phyloP scores from a whole-genome alignment of 2,113 vertebrate genomes.

The Syrrhaptes paradoxus region DNA sequence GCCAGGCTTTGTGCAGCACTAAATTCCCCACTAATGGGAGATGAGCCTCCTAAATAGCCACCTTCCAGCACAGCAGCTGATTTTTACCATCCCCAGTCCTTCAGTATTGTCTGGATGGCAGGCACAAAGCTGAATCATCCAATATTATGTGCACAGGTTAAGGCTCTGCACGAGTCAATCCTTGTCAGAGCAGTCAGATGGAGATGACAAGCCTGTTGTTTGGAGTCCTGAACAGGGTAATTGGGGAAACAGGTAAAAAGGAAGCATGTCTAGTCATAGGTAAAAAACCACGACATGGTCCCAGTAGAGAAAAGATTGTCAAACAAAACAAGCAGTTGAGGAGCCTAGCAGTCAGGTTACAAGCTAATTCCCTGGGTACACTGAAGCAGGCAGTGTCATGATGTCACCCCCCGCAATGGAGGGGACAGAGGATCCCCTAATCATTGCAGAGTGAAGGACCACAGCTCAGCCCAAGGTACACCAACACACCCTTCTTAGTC shows the following conservation, averaged over 20 bases:
- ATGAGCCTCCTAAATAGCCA: neutral
- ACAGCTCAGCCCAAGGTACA: neutral
- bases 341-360: neutral
- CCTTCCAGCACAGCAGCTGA: neutral
- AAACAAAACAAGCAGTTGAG: neutral
- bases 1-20: neutral
- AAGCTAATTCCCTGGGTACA: neutral
- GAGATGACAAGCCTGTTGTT: neutral
- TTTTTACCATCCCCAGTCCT: neutral
- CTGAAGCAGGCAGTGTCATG: neutral
- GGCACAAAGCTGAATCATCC: neutral
- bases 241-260: neutral
- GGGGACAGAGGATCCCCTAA: neutral
- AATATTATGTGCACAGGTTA: neutral
- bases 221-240: neutral
- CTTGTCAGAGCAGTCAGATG: neutral
- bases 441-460: accelerated
- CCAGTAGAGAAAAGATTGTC: accelerated
- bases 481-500: too few relatives aligned
- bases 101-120: neutral
- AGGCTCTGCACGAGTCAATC: neutral
- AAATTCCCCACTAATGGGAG: neutral
- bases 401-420: too few relatives aligned
- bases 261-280: neutral
- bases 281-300: neutral